phyloP scores from a whole-genome alignment of 2,797 vertebrate species.

The Brachyalestes nurse region DNA sequence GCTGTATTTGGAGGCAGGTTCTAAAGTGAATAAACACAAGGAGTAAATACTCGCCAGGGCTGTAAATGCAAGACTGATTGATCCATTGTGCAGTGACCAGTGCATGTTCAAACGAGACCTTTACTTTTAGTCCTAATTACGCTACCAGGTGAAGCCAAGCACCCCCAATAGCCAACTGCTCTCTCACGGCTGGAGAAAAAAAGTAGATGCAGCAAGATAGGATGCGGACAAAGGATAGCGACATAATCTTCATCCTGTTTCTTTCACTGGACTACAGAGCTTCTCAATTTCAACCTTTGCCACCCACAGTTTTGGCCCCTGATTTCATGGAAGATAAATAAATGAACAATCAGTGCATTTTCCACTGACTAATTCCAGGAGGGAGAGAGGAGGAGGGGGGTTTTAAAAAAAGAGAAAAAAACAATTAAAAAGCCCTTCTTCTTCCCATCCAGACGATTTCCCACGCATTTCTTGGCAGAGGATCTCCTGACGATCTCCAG shows the following conservation, averaged over 20 bases:
- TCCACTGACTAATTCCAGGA: constrained; percentile 83
- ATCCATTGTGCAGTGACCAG: constrained; percentile 44
- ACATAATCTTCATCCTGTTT: constrained; percentile 55
- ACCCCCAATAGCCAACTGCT: constrained; percentile 17
- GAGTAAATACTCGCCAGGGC: constrained; percentile 65
- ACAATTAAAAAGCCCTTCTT: constrained; percentile 86
- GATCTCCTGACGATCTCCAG: constrained; percentile 91
- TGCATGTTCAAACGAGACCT: constrained; percentile 33
- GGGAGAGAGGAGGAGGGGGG: constrained; percentile 56
- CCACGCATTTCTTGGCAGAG: constrained; percentile 98
- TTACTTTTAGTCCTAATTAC: constrained; percentile 47
- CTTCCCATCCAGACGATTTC: constrained; percentile 94
- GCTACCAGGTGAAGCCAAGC: constrained; percentile 24
- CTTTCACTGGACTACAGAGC: constrained; percentile 38
- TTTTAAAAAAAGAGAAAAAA: constrained; percentile 71
- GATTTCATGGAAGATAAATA: constrained; percentile 75
- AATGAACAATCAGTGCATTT: constrained; percentile 78
- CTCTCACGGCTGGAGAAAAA: constrained; percentile 12
- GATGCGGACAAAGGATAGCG: constrained; percentile 30
- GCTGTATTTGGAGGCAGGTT: constrained; percentile 78
- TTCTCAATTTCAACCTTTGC: constrained; percentile 57
- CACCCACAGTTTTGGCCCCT: constrained; percentile 67
- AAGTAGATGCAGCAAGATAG: constrained; percentile 11
- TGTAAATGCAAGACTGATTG: constrained; percentile 57
- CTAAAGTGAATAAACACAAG: constrained; percentile 72